Evolutionary conservation across 2,888 invertebrate species (phyloP).

Genomic region (Parnassius orleans): DNA sequence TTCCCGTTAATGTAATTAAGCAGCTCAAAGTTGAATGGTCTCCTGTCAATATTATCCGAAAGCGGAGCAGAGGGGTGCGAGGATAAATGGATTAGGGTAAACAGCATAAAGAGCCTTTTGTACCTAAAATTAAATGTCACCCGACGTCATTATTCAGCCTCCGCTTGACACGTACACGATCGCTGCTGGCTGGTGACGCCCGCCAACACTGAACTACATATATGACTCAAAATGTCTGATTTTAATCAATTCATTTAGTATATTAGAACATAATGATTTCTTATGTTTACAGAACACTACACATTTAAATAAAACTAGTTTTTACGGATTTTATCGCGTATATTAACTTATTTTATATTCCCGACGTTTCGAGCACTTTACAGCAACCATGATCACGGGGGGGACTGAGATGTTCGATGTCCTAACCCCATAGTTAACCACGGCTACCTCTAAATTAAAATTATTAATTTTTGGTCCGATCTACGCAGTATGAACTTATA

Average conservation of each 20-base stretch:
- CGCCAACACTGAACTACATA: constrained; percentile 43
- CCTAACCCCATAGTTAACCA: no score
- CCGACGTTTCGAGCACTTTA: no score
- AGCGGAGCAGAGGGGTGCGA: constrained; percentile 30
- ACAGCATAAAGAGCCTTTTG: constrained; percentile 78
- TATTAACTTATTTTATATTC: no score
- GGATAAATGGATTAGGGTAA: constrained; percentile 70
- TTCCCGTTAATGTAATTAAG: constrained; percentile 54
- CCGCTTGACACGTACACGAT: constrained; percentile 66
- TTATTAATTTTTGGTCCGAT: no score
- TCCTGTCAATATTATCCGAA: constrained; percentile 53
- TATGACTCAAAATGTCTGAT: constrained; percentile 11
- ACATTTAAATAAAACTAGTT: no score
- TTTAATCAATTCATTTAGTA: background rate
- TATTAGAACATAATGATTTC: no score
- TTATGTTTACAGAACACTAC: no score
- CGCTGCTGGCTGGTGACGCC: constrained; percentile 49
- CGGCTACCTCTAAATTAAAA: no score
- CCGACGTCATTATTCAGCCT: constrained; percentile 74
- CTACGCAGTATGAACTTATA: no score
- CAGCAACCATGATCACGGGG: no score
- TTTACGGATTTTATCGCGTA: no score
- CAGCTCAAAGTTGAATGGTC: constrained; percentile 53
- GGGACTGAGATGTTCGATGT: no score
- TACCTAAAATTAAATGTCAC: constrained; percentile 79